phyloP scores from a whole-genome alignment of 2,888 invertebrate genomes.

The Phymatocera aterrima region DNA sequence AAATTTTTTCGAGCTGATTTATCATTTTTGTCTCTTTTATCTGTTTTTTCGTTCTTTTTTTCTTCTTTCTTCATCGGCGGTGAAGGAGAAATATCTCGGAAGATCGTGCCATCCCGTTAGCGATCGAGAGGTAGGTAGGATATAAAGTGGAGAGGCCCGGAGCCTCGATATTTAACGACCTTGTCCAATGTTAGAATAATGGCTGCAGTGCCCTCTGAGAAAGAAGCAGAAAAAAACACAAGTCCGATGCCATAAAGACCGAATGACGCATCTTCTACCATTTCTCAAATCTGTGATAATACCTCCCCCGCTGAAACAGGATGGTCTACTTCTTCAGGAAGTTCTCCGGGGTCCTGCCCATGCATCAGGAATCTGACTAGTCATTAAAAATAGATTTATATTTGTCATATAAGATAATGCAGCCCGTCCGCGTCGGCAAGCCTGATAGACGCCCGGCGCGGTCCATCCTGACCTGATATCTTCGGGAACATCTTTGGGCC shows the following conservation, averaged over 20 bases:
- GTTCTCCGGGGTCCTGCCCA: not conserved
- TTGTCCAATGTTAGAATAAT: slow-evolving; percentile 7
- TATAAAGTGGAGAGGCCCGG: not conserved
- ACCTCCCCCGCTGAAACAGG: not conserved
- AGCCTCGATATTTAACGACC: not conserved
- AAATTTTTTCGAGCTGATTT: too few relatives aligned
- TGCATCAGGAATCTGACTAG: slow-evolving; percentile 1
- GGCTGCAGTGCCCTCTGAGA: not conserved
- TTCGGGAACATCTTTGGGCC: not conserved
- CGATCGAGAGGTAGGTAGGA: too few relatives aligned
- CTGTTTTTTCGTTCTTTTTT: not conserved
- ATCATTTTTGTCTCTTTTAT: too few relatives aligned
- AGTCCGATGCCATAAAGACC: not conserved
- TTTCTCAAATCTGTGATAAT: slow-evolving; percentile 16
- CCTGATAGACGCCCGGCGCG: not conserved
- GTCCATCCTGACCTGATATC: not conserved
- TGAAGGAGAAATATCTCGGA: not conserved
- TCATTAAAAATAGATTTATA: slow-evolving; percentile 39
- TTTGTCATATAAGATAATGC: slow-evolving; percentile 35
- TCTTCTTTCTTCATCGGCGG: too few relatives aligned
- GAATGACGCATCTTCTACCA: slow-evolving; percentile 21
- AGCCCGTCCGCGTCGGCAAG: not conserved
- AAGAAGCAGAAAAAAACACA: not conserved
- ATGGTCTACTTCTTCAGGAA: not conserved
- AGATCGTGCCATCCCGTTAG: not conserved